A percentile compares a stretch with the other conserved stretches of the same genome.
Conservation (phyloP, 2,113 vertebrate species). For the Microcebus lehilahytsara region DNA sequence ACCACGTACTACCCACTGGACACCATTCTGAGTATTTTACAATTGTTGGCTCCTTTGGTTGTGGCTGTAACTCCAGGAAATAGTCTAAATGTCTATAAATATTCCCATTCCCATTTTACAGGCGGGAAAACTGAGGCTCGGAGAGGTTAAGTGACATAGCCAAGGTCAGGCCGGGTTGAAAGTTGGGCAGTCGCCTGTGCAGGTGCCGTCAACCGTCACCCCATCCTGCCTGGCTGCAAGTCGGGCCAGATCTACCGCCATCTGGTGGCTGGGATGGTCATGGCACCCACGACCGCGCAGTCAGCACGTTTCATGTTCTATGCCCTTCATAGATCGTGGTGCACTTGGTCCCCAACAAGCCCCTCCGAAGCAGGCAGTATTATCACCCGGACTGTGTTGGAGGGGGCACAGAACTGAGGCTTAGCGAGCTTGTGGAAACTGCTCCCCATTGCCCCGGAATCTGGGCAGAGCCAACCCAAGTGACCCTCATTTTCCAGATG, state of each 20-base stretch:
- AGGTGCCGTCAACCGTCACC: rapidly evolving
- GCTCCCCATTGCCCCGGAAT: not conserved
- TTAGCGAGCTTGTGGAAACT: not conserved
- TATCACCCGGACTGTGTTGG: not conserved
- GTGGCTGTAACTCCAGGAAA: not conserved
- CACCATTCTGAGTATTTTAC: not conserved
- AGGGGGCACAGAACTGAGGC: not conserved
- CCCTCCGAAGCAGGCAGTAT: not conserved
- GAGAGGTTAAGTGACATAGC: not conserved
- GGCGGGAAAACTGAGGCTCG: not conserved
- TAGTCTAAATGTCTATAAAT: not conserved
- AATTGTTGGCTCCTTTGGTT: rapidly evolving
- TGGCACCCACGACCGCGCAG: rapidly evolving
- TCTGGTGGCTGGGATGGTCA: not conserved
- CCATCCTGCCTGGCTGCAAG: not conserved
- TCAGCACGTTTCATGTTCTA: rapidly evolving
- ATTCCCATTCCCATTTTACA: not conserved
- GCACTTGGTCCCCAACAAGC: not conserved
- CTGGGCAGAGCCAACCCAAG: not conserved
- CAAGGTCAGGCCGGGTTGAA: not conserved
- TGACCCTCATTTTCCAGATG: not conserved
- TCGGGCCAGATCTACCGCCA: not conserved
- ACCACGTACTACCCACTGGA: rapidly evolving
- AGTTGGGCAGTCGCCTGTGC: not conserved
- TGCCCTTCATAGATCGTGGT: not conserved